phyloP scores from a whole-genome alignment of 2,797 vertebrate genomes.

The Rhynchotus rufescens region DNA sequence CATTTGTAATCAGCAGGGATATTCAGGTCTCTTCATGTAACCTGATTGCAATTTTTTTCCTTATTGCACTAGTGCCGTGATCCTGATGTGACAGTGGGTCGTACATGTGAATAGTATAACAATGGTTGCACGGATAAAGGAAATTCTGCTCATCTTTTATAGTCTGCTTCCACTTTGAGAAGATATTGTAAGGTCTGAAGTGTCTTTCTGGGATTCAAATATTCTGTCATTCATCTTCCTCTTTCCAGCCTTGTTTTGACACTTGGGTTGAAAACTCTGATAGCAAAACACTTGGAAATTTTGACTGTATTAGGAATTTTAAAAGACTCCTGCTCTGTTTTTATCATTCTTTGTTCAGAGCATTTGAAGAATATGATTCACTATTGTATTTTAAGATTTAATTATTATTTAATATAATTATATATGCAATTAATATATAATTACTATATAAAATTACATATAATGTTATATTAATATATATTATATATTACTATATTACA shows the following conservation, averaged over 20 bases:
- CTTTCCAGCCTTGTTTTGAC: background rate
- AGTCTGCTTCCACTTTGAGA: background rate
- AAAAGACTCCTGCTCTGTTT: background rate
- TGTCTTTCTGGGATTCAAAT: slow-evolving; percentile 10
- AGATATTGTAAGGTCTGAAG: background rate
- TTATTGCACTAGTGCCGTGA: slow-evolving; percentile 50
- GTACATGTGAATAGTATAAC: slow-evolving; percentile 48
- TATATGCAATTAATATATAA: too few relatives aligned
- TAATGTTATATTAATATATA: too few relatives aligned
- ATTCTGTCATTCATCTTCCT: background rate
- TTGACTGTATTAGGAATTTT: background rate
- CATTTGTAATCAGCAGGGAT: slow-evolving; percentile 69
- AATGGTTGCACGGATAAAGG: slow-evolving; percentile 65
- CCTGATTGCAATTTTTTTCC: slow-evolving; percentile 64
- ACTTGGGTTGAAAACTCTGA: background rate
- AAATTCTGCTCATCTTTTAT: slow-evolving; percentile 42
- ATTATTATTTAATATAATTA: background rate
- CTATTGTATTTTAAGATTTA: background rate
- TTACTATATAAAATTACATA: too few relatives aligned
- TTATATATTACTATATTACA: too few relatives aligned
- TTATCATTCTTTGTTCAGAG: background rate
- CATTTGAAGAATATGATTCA: background rate
- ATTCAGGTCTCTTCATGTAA: slow-evolving; percentile 63
- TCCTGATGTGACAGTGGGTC: slow-evolving; percentile 11
- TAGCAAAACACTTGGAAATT: background rate